phyloP scores from a whole-genome alignment of 2,113 vertebrate genomes.

The Isichthys henryi region DNA sequence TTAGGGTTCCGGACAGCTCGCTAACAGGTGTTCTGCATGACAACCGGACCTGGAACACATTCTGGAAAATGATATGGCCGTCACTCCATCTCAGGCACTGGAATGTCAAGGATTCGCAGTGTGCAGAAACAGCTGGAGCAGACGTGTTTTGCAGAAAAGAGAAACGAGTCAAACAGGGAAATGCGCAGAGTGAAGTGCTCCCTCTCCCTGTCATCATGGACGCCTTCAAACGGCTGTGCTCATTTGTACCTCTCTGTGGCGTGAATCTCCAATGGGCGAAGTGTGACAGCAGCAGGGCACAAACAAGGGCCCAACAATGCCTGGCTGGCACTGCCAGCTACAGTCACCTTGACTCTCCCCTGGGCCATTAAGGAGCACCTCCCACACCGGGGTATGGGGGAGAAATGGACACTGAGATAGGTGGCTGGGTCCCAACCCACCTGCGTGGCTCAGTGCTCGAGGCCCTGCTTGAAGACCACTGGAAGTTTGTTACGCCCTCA shows the following conservation, averaged over 20 bases:
- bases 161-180: not conserved
- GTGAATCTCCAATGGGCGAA: not conserved
- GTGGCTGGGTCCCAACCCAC: not conserved
- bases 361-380: not conserved
- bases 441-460: not conserved
- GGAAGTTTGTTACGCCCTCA: not conserved
- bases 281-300: not conserved
- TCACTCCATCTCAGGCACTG: slow-evolving; percentile 49
- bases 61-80: slow-evolving; percentile 47
- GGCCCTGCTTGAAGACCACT: not conserved
- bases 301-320: not conserved
- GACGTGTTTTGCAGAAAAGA: slow-evolving; percentile 40
- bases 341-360: not conserved
- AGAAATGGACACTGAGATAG: not conserved
- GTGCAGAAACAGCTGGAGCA: slow-evolving; percentile 48
- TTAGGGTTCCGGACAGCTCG: slow-evolving; percentile 41
- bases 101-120: slow-evolving; percentile 51
- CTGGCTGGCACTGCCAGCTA: not conserved
- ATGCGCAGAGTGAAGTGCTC: not conserved
- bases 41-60: slow-evolving; percentile 55
- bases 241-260: not conserved
- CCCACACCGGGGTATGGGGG: not conserved
- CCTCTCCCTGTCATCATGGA: not conserved
- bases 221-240: not conserved
- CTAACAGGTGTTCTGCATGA: slow-evolving; percentile 57